These are phyloP conservation scores for Dipodomys ordii DNA, from an alignment of 2,113 vertebrate genomes.

Conservation along the genomic window DNA sequence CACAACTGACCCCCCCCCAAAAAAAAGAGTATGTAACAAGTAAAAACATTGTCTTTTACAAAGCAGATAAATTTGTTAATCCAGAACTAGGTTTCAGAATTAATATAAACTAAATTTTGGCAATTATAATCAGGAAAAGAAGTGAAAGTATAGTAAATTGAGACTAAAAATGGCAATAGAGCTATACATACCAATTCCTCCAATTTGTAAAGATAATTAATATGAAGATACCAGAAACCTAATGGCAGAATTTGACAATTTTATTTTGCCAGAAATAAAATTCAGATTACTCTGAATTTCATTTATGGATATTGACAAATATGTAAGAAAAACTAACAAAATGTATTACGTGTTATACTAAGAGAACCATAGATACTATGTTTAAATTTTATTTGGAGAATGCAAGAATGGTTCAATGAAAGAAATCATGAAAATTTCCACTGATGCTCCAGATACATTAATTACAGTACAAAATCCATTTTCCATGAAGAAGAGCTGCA, in stretches of 20 bases:
- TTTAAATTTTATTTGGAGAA: constrained; percentile 45
- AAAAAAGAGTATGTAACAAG: not conserved
- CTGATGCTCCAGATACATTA: not conserved
- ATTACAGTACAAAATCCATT: constrained; percentile 48
- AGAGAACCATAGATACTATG: not conserved
- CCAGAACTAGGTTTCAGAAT: constrained; percentile 27
- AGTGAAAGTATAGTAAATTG: constrained; percentile 10
- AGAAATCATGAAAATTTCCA: not conserved
- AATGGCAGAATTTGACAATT: constrained; percentile 43
- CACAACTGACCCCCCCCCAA: not conserved
- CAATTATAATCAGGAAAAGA: constrained; percentile 16
- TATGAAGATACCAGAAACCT: not conserved
- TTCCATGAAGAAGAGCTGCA: constrained; percentile 22
- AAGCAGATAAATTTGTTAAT: constrained; percentile 2
- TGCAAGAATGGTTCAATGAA: not conserved
- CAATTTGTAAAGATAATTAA: constrained; percentile 3
- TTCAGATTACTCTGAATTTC: constrained; percentile 20
- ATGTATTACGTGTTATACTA: not conserved
- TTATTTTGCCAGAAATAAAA: constrained; percentile 22
- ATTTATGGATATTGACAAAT: not conserved
- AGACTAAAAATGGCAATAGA: constrained; percentile 10
- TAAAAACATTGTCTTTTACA: not conserved
- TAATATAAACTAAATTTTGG: constrained; percentile 27
- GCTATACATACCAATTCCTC: not conserved
- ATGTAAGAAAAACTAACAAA: constrained; percentile 1